phyloP scores from a whole-genome alignment of 2,113 vertebrate species.

The Passer montanus region DNA sequence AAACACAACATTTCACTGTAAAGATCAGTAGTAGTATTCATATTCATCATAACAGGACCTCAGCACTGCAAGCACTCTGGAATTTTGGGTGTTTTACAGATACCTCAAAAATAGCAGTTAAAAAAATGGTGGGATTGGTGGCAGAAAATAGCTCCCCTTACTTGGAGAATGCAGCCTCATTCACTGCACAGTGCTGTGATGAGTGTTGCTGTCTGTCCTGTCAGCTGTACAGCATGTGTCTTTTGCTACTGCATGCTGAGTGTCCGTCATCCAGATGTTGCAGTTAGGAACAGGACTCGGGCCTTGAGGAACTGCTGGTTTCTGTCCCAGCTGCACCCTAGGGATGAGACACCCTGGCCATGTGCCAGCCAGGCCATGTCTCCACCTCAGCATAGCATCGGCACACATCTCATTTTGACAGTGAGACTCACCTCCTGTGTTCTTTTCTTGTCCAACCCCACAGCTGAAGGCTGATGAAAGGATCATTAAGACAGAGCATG shows the following conservation, averaged over 20 bases:
- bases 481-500: slow-evolving; percentile 86
- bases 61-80: not conserved
- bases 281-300: not conserved
- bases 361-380: not conserved
- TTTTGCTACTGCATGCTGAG: not conserved
- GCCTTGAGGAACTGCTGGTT: not conserved
- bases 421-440: slow-evolving; percentile 22
- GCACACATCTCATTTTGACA: not conserved
- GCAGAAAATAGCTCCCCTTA: not conserved
- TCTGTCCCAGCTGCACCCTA: not conserved
- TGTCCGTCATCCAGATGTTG: not conserved
- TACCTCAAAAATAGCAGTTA: not conserved
- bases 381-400: not conserved
- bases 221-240: not conserved
- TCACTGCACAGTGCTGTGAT: not conserved
- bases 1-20: not conserved
- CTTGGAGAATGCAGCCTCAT: not conserved
- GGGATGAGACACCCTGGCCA: rapidly evolving
- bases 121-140: not conserved
- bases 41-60: not conserved
- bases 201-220: not conserved
- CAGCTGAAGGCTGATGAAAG: slow-evolving; percentile 91
- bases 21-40: not conserved
- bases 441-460: slow-evolving; percentile 35
- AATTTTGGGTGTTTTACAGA: not conserved